Conservation (phyloP, 1,140 invertebrate species). For the Augochlora pura region DNA sequence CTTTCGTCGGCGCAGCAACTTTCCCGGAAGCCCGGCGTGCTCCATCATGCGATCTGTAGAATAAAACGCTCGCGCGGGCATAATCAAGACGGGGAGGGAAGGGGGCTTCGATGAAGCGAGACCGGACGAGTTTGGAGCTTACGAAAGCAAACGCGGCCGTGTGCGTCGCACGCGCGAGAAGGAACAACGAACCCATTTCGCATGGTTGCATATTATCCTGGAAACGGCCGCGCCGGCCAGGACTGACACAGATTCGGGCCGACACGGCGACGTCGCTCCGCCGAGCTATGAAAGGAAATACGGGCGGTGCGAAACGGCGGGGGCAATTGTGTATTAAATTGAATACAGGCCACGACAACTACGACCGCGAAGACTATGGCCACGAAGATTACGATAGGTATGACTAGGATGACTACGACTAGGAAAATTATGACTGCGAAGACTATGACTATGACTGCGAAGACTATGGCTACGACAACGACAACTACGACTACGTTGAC, state of each 20-base stretch:
- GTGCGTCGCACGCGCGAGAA: not conserved
- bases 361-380: too few species aligned
- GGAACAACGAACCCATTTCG: slow-evolving; percentile 11
- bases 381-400: too few species aligned
- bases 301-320: not conserved
- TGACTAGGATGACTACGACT: too few species aligned
- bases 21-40: too few species aligned
- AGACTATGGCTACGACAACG: too few species aligned
- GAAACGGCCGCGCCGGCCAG: slow-evolving; percentile 15
- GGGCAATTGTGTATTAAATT: slow-evolving; percentile 40
- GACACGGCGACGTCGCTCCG: not conserved
- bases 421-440: too few species aligned
- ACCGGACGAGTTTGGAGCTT: not conserved
- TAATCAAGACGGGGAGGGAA: not conserved
- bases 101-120: not conserved
- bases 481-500: too few species aligned
- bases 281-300: slow-evolving; percentile 23
- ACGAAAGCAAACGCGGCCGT: not conserved
- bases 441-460: too few species aligned
- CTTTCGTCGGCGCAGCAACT: too few species aligned
- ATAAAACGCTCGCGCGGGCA: not conserved
- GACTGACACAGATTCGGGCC: slow-evolving; percentile 10
- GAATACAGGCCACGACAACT: slow-evolving; percentile 28
- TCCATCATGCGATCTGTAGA: too few species aligned
- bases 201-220: slow-evolving; percentile 27